Conservation (phyloP, 2,797 vertebrate genomes). For the Margarornis squamiger region DNA sequence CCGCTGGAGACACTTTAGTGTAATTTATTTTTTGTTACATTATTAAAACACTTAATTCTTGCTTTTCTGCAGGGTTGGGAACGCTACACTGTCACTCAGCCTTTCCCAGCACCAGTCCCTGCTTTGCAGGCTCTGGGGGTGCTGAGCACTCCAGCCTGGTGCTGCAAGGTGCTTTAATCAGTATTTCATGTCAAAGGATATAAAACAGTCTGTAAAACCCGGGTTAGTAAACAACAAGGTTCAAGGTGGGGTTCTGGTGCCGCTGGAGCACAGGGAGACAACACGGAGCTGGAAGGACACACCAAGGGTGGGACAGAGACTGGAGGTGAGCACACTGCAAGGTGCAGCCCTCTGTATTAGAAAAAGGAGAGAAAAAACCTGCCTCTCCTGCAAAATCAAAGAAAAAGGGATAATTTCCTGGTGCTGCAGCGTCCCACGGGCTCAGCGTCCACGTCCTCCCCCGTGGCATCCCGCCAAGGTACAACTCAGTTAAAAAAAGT, state of each 20-base stretch:
- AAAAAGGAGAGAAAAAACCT: neutral
- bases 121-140: neutral
- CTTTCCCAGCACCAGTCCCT: neutral
- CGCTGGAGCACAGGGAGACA: rapidly evolving
- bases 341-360: neutral
- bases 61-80: neutral
- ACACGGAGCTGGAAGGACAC: neutral
- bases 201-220: neutral
- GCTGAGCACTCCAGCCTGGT: neutral
- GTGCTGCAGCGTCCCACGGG: neutral
- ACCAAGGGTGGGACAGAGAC: rapidly evolving
- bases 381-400: neutral
- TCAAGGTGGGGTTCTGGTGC: neutral
- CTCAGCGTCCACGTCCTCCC: neutral
- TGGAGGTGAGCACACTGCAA: neutral
- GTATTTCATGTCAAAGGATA: neutral
- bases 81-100: rapidly evolving
- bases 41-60: neutral
- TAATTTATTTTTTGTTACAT: neutral
- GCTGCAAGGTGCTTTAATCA: neutral
- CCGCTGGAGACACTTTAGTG: rapidly evolving
- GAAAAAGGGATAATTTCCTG: neutral
- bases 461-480: neutral
- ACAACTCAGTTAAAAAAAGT: rapidly evolving
- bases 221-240: neutral